Base-by-base conservation (phyloP, 2,113 vertebrate genomes). In the Desmodus rotundus region DNA sequence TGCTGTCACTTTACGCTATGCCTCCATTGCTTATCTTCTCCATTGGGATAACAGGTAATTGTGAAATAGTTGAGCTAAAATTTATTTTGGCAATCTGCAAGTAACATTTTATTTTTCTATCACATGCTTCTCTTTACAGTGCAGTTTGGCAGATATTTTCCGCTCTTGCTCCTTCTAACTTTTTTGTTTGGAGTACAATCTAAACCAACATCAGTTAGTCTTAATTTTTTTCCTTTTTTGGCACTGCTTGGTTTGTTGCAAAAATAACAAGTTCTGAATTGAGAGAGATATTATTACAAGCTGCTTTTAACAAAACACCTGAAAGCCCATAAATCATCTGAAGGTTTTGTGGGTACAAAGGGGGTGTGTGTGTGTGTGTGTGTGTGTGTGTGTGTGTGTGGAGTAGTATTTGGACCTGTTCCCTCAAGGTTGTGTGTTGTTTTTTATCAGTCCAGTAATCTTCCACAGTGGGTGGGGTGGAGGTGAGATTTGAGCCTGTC, bases 211-310 rank as follows among this genome's bases (percentile, higher is more conserved):
- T 84, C 58, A 61, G 41, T 31, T 31, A 41, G 83, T 6, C 43
- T 82, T 72, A 58, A 54, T 77, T 89, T 93, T 73, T 56, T 74
- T 87, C 38, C 19, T 54, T 16, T 68, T 92, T 80, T 83, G 50
- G 45, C 47, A 93, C 43, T 84, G 24, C 76, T 52, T 95, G 38
- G 5, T 84, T 92, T 78, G 31, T 84, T 93, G 78, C 67, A 77
- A 74, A 81, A 96, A 47, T 85, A 94, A 85, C 17, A 84, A 45
- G 38, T 88, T 93, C 41, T 73, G 67, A 96, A 50, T 90, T 83
- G 89, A 83, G 63, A 92, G 45, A 63, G 77, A 19, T 54, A 58
- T 78, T 54, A 58, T 78, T 95, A 58, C 2, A 61, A 88, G 50
- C 58, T 93, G 36, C 70, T 95, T 38, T 74, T 87, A 67, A n/a